Evolutionary conservation across 2,797 vertebrate genomes (phyloP).

Genomic region (Nasua narica): DNA sequence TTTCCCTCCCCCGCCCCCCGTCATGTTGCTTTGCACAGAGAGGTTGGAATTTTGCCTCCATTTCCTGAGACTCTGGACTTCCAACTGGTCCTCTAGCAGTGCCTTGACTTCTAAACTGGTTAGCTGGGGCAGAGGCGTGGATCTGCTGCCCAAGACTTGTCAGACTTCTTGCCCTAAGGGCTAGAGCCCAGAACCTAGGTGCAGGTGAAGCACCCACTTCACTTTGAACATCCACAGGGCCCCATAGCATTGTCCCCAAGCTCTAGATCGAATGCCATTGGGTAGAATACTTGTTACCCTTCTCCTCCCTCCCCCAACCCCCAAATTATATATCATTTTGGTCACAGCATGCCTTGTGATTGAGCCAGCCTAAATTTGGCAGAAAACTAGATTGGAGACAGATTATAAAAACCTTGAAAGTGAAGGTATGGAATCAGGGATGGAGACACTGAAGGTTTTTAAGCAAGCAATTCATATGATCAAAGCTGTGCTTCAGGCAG

Average conservation of each 20-base stretch:
- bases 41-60: not conserved
- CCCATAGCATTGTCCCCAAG: not conserved
- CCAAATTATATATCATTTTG: not conserved
- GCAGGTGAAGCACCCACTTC: not conserved
- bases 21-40: not conserved
- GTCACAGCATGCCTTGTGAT: not conserved
- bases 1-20: not conserved
- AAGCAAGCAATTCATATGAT: not conserved
- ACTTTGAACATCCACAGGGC: not conserved
- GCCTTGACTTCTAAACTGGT: not conserved
- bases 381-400: slow-evolving; percentile 29
- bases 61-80: not conserved
- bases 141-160: not conserved
- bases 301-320: too few relatives aligned
- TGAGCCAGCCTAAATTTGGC: not conserved
- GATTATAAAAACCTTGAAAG: not conserved
- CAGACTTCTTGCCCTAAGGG: not conserved
- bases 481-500: not conserved
- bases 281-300: not conserved
- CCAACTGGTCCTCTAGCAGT: not conserved
- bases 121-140: not conserved
- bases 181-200: not conserved
- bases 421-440: not conserved
- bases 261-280: not conserved
- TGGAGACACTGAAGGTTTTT: not conserved